Percentiles rank a stretch among this genome's conserved stretches.
These are phyloP conservation scores for Chinchilla lanigera DNA, from an alignment of 2,113 vertebrate genomes.

Conservation along the genomic window DNA sequence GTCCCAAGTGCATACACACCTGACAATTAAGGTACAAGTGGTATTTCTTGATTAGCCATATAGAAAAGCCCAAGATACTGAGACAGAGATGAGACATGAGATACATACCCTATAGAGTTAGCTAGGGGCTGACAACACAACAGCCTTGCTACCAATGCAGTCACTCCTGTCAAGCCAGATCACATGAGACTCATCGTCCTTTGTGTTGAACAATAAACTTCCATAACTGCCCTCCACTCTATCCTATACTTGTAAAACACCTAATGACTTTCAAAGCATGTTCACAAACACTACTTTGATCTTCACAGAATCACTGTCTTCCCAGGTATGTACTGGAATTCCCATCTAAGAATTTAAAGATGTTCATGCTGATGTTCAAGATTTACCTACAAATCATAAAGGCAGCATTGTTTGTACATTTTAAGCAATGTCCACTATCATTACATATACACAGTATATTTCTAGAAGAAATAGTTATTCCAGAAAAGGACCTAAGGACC, in stretches of 20 bases:
- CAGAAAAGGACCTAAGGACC: background rate
- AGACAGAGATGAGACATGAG: background rate
- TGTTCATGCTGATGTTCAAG: background rate
- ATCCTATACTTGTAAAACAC: background rate
- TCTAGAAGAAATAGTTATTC: background rate
- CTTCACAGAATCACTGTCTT: slow-evolving; percentile 42
- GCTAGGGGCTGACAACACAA: background rate
- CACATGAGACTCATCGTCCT: background rate
- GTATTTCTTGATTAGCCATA: slow-evolving; percentile 10
- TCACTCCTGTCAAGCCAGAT: background rate
- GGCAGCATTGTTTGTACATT: background rate
- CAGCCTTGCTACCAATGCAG: background rate
- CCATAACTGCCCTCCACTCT: background rate
- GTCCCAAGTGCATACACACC: slow-evolving; percentile 28
- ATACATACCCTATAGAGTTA: background rate
- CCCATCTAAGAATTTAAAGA: background rate
- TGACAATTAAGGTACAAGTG: slow-evolving; percentile 49
- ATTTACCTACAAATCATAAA: background rate
- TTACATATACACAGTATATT: background rate
- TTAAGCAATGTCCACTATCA: background rate
- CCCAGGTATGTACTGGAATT: background rate
- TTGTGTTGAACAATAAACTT: background rate
- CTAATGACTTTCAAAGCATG: background rate
- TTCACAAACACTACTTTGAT: background rate
- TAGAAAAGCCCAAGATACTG: slow-evolving; percentile 2